phyloP scores from a whole-genome alignment of 2,888 invertebrate species.

The Clostera curtula region DNA sequence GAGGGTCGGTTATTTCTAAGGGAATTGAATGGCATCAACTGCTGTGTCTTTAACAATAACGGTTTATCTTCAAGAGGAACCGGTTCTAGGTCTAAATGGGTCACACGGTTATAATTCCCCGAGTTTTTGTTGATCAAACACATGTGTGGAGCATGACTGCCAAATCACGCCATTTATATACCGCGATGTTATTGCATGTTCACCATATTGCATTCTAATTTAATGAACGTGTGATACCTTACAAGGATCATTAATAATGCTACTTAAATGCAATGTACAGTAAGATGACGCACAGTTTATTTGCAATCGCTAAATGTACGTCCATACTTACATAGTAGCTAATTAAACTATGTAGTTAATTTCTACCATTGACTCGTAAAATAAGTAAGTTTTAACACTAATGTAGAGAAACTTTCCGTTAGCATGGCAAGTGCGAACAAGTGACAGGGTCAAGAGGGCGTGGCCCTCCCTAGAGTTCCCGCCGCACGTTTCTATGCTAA shows the following conservation, averaged over 20 bases:
- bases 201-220: too few species aligned
- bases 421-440: slow-evolving; percentile 54
- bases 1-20: slow-evolving; percentile 63
- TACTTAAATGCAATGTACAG: neutral
- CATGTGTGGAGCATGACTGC: slow-evolving; percentile 18
- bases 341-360: slow-evolving; percentile 32
- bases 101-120: slow-evolving; percentile 69
- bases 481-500: slow-evolving; percentile 69
- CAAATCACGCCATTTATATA: slow-evolving; percentile 15
- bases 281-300: slow-evolving; percentile 5
- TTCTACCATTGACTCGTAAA: slow-evolving; percentile 36
- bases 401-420: slow-evolving; percentile 64
- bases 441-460: slow-evolving; percentile 70
- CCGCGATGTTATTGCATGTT: too few species aligned
- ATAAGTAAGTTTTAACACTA: slow-evolving; percentile 26
- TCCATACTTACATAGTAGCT: slow-evolving; percentile 25
- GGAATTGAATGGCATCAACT: slow-evolving; percentile 67
- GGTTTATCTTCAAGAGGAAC: slow-evolving; percentile 65
- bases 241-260: too few species aligned
- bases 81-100: slow-evolving; percentile 71
- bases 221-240: too few species aligned
- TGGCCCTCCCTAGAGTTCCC: slow-evolving; percentile 57
- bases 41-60: slow-evolving; percentile 64
- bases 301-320: slow-evolving; percentile 10
- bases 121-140: slow-evolving; percentile 48